phyloP scores from a whole-genome alignment of 2,888 invertebrate genomes.

The Acronicta aceris region DNA sequence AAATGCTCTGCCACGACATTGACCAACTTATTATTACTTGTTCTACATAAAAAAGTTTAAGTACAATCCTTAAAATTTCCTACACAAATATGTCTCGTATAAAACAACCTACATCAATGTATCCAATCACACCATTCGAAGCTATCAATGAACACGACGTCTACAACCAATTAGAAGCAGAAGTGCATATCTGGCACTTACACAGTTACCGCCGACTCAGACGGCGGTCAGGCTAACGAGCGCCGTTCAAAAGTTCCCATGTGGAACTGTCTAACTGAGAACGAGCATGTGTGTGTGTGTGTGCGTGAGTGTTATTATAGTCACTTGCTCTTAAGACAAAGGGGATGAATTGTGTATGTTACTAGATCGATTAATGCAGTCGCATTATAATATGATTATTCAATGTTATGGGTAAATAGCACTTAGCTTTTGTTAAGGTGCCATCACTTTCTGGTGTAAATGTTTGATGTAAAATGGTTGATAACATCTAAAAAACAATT shows the following conservation, averaged over 20 bases:
- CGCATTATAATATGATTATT: too few relatives aligned
- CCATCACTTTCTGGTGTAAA: too few relatives aligned
- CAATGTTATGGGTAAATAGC: too few relatives aligned
- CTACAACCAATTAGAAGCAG: slow-evolving; percentile 47
- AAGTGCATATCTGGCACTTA: slow-evolving; percentile 50
- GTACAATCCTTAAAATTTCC: not conserved
- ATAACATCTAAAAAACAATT: too few relatives aligned
- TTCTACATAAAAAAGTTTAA: too few relatives aligned
- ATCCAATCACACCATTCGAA: slow-evolving; percentile 28
- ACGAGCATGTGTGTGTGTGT: not conserved
- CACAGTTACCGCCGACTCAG: slow-evolving; percentile 42
- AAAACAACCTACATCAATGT: slow-evolving; percentile 19
- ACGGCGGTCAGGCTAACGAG: slow-evolving; percentile 51
- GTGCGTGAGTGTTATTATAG: slow-evolving; percentile 9
- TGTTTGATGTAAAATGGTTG: too few relatives aligned
- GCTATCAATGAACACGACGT: slow-evolving; percentile 42
- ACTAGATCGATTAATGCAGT: not conserved
- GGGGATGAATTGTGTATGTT: not conserved
- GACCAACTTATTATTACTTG: too few relatives aligned
- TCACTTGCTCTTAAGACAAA: slow-evolving; percentile 10
- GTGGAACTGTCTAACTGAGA: slow-evolving; percentile 25
- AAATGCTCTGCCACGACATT: too few relatives aligned
- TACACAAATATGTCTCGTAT: too few relatives aligned
- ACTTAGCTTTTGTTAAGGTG: too few relatives aligned
- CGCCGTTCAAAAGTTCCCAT: slow-evolving; percentile 46